Conservation (phyloP, 2,797 vertebrate genomes). For the Vultur gryphus region DNA sequence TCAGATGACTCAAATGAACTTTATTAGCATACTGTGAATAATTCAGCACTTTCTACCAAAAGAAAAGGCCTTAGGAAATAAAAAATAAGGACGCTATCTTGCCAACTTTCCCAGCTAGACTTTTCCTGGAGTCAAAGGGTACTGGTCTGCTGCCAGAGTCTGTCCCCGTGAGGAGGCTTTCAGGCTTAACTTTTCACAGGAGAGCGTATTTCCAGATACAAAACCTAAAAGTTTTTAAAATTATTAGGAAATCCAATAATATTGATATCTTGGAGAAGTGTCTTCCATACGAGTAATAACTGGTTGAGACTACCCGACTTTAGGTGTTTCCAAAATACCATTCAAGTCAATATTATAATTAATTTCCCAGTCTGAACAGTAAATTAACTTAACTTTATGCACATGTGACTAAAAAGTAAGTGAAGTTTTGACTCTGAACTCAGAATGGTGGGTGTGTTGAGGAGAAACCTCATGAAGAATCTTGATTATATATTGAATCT, state of each 20-base stretch:
- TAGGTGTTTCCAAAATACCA: neutral
- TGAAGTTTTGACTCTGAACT: neutral
- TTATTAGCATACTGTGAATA: constrained; percentile 40
- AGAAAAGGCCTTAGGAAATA: neutral
- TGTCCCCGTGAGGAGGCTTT: neutral
- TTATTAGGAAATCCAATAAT: neutral
- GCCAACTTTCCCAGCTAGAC: neutral
- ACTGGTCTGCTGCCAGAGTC: neutral
- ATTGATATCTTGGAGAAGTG: neutral
- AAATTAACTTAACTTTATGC: neutral
- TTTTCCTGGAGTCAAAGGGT: neutral
- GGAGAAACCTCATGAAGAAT: neutral
- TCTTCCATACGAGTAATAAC: neutral
- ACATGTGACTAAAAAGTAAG: neutral
- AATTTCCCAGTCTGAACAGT: neutral
- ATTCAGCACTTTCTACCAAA: neutral
- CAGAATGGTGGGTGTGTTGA: neutral
- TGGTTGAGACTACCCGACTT: neutral
- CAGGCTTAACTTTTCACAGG: neutral
- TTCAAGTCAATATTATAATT: neutral
- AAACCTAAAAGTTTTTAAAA: neutral
- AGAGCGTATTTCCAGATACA: neutral
- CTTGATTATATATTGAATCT: neutral
- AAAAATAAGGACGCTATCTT: neutral
- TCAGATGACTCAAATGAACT: constrained; percentile 23